A percentile compares a stretch with the other conserved stretches of the same genome.
phyloP scores from a whole-genome alignment of 2,888 invertebrate genomes.

The Hyppa rectilinea region DNA sequence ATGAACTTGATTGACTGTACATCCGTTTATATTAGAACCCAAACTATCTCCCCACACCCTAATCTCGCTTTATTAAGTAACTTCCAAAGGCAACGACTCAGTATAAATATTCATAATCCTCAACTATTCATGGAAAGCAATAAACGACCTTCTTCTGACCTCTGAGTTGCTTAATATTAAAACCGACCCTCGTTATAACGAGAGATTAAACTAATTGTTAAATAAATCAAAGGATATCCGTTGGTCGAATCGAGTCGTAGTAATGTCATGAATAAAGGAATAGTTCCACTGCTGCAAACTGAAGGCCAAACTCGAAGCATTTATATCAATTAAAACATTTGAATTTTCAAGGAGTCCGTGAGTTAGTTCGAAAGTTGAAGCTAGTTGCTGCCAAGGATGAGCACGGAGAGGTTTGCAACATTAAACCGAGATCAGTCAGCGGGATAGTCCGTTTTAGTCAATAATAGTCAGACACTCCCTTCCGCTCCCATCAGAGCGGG shows the following conservation, averaged over 20 bases:
- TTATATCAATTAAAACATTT: too few relatives aligned
- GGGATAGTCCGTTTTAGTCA: too few relatives aligned
- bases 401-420: background rate
- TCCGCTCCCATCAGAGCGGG: too few relatives aligned
- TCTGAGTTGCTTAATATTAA: slow-evolving; percentile 44
- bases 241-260: slow-evolving; percentile 23
- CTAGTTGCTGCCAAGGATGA: background rate
- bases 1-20: background rate
- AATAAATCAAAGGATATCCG: slow-evolving; percentile 56
- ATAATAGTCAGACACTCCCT: too few relatives aligned
- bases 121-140: slow-evolving; percentile 51
- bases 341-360: background rate
- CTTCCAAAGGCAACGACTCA: slow-evolving; percentile 24
- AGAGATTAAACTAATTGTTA: slow-evolving; percentile 64
- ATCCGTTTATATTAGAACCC: too few relatives aligned
- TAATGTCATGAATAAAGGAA: slow-evolving; percentile 21
- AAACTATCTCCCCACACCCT: background rate
- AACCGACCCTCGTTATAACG: slow-evolving; percentile 49
- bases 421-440: too few relatives aligned
- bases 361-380: too few relatives aligned
- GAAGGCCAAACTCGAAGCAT: too few relatives aligned
- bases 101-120: slow-evolving; percentile 52
- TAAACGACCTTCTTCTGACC: slow-evolving; percentile 48
- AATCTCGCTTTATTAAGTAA: slow-evolving; percentile 19
- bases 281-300: slow-evolving; percentile 8